Evolutionary conservation across 2,797 vertebrate genomes (phyloP), one percentile per base, ranked within the genome.

Genomic region (Orestias chungarensis): DNA sequence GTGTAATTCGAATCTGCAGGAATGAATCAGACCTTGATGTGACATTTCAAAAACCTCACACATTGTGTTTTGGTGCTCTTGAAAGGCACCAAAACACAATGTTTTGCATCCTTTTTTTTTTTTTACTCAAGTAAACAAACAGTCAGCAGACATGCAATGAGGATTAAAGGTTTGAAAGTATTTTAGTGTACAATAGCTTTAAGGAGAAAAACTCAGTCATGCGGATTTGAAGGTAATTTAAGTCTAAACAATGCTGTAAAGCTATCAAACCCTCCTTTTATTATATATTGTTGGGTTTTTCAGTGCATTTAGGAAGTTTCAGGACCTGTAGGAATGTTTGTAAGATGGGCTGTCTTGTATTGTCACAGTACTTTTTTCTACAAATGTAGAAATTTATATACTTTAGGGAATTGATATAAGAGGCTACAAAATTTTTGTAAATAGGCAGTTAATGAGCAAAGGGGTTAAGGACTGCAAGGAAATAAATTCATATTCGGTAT

Each of bases 1-100:
- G 46, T 73, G 71, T 81, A 74, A 81, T 54, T 65, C 70, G 52
- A 81, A 86, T 69, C 67, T 70, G n/a, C 50, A 43, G 62, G 71
- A 70, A 38, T 66, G 44, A 70, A 66, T 14, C 64, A 77, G 57
- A 50, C n/a, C 29, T 76, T 80, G 38, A 66, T 27, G 46, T 50
- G 23, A 66, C 33, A 59, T 64, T 38, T 69, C 9, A 49, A 47
- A 47, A 25, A 33, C 5, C 44, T 40, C 42, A 42, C 6, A 0
- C 7, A 33, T 17, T 2, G 3, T 35, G 33, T 3, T 62, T 33
- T 40, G 38, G 33, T 20, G 57, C 38, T 40, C 20, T 59, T 6
- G n/a, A 38, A 20, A 61, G 4, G 35, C 5, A 61, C 57, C 12
- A 4, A 61, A 61, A 61, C 33, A 61, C 14, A 23, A 2, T n/a